Percentiles rank a stretch among this genome's conserved stretches.
phyloP scores from a whole-genome alignment of 2,797 vertebrate genomes.

The Sebastes minor region DNA sequence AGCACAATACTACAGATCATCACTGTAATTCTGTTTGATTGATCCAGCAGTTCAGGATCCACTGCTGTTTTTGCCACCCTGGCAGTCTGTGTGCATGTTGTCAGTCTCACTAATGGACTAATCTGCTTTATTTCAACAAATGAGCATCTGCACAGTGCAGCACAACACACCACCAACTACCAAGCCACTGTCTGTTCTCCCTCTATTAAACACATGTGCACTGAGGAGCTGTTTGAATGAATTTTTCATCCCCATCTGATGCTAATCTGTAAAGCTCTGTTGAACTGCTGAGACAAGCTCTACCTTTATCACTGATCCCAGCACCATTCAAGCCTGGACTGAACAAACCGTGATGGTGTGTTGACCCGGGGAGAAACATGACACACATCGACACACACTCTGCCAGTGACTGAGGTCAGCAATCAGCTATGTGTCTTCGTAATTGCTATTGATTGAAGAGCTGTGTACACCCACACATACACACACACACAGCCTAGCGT shows the following conservation, averaged over 20 bases:
- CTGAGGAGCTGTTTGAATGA: conserved; percentile 22
- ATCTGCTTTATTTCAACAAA: conserved; percentile 56
- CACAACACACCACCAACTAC: not conserved
- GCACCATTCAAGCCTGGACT: conserved; percentile 11
- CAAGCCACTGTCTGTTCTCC: not conserved
- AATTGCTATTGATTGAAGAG: conserved; percentile 75
- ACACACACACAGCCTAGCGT: conserved; percentile 5
- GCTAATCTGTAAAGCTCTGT: conserved; percentile 38
- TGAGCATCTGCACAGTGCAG: conserved; percentile 28
- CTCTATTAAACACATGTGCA: conserved; percentile 7
- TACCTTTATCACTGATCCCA: conserved; percentile 36
- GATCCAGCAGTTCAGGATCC: conserved; percentile 39
- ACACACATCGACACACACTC: conserved; percentile 30
- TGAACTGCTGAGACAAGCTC: conserved; percentile 56
- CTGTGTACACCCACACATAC: not conserved
- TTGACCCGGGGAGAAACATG: conserved; percentile 40
- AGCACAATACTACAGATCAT: not conserved
- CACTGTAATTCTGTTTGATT: conserved; percentile 36
- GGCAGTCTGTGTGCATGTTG: conserved; percentile 30
- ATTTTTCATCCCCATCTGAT: conserved; percentile 40
- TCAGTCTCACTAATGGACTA: conserved; percentile 52
- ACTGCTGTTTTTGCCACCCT: conserved; percentile 36
- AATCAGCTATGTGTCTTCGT: conserved; percentile 49
- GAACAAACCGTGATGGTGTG: conserved; percentile 7
- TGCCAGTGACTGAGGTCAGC: conserved; percentile 26